Percentiles rank a stretch among this genome's conserved stretches.
phyloP scores from a whole-genome alignment of 2,113 vertebrate species.

The Lasiurus borealis region DNA sequence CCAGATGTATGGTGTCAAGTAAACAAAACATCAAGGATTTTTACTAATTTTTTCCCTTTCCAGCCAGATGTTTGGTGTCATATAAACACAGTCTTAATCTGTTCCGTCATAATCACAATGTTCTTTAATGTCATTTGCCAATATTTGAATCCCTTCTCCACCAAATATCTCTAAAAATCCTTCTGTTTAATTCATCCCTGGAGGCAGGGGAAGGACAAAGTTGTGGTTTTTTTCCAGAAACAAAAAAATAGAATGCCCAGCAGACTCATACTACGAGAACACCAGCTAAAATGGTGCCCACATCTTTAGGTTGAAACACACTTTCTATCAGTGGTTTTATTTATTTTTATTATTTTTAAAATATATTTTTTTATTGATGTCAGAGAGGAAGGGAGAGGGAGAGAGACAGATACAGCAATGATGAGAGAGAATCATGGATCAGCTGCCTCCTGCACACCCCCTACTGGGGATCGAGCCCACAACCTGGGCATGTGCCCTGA shows the following conservation, averaged over 20 bases:
- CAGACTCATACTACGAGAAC: background rate
- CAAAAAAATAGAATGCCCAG: background rate
- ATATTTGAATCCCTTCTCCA: conserved; percentile 40
- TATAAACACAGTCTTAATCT: conserved; percentile 42
- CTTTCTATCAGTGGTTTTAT: background rate
- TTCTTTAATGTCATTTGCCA: conserved; percentile 45
- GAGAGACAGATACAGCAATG: no score
- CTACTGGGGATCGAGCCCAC: no score
- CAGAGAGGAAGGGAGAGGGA: no score
- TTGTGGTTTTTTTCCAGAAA: background rate
- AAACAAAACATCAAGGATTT: conserved; percentile 71
- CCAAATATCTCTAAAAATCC: conserved; percentile 41
- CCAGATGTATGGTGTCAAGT: conserved; percentile 63
- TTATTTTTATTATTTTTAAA: no score
- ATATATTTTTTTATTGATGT: no score
- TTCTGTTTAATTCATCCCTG: background rate
- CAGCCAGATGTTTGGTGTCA: conserved; percentile 67
- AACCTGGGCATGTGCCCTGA: no score
- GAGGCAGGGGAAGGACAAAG: background rate
- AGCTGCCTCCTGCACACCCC: no score
- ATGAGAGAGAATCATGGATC: no score
- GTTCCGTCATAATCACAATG: background rate
- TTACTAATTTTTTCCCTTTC: conserved; percentile 54
- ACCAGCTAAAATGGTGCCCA: background rate
- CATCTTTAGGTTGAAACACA: background rate